These are phyloP conservation scores for Megalops atlanticus DNA, from an alignment of 2,113 vertebrate species.

Conservation along the genomic window DNA sequence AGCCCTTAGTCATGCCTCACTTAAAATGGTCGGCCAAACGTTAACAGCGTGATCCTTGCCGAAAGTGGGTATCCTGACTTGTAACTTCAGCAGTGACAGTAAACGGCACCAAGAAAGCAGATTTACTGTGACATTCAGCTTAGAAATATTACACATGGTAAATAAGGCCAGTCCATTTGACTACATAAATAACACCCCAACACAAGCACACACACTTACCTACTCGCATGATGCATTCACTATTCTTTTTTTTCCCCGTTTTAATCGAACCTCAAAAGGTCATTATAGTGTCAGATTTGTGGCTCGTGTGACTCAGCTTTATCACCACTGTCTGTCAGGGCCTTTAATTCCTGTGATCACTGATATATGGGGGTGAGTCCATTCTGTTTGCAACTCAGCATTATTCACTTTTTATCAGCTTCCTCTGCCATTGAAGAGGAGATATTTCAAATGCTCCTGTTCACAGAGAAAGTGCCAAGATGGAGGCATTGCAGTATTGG, in stretches of 20 bases:
- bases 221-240: background rate
- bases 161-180: background rate
- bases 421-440: conserved; percentile 19
- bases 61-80: too few relatives aligned
- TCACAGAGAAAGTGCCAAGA: conserved; percentile 17
- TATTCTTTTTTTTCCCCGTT: conserved; percentile 36
- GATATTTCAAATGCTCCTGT: conserved; percentile 14
- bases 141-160: background rate
- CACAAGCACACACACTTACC: background rate
- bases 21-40: too few relatives aligned
- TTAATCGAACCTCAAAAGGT: conserved; percentile 38
- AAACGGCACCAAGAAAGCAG: too few relatives aligned
- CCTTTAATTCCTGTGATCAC: background rate
- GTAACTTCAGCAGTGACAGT: too few relatives aligned
- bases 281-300: conserved; percentile 35
- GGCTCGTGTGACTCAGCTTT: conserved; percentile 29
- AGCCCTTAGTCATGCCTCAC: too few relatives aligned
- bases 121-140: too few relatives aligned
- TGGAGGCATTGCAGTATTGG: conserved; percentile 20
- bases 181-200: background rate
- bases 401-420: conserved; percentile 48
- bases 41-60: too few relatives aligned
- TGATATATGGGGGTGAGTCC: conserved; percentile 30
- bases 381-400: conserved; percentile 31
- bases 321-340: conserved; percentile 23